Evolutionary conservation across 2,113 vertebrate genomes (phyloP), one percentile per base, ranked within the genome.

Genomic region (Epinephelus moara): DNA sequence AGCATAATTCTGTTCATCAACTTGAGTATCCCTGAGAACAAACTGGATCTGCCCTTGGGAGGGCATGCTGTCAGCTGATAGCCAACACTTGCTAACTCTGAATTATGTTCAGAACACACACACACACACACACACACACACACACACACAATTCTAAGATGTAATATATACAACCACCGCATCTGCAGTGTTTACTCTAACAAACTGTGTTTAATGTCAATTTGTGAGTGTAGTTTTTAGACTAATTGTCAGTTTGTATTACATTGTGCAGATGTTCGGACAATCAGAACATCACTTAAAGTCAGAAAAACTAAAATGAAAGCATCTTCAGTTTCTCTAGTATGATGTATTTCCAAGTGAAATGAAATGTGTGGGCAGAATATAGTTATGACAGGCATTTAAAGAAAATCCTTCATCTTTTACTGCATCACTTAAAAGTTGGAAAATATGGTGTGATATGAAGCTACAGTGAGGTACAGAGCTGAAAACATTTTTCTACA

Each of bases 1-100:
- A 91, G 85, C 53, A 70, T 86, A 83, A 84, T 88, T 85, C 69
- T 78, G 47, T 75, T 89, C 80, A 88, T 87, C 84, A 88, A 78
- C 50, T 47, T 64, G 67, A 85, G 88, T 37, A 76, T 88, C 83
- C 57, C 80, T 56, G 70, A 81, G 80, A 84, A 49, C 68, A 73
- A 82, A 76, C 52, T 25, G 49, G 60, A 74, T 84, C 56, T 90
- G 68, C 80, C 82, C 55, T 62, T 66, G 75, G 77, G 84, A 80
- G 68, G 62, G 78, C n/a, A 50, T 4, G 42, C 37, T 69, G 68
- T 80, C 55, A 80, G 85, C 60, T 5, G 42, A 83, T 30, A 64
- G 72, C 63, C 49, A 64, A 72, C 61, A 25, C 55, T 64, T 1
- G 2, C 45, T 74, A 55, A 64, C 42, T 78, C 81, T 15, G 53